Percentiles rank a stretch among this genome's conserved stretches.
phyloP scores from a whole-genome alignment of 2,113 vertebrate species.

The Athene cunicularia region DNA sequence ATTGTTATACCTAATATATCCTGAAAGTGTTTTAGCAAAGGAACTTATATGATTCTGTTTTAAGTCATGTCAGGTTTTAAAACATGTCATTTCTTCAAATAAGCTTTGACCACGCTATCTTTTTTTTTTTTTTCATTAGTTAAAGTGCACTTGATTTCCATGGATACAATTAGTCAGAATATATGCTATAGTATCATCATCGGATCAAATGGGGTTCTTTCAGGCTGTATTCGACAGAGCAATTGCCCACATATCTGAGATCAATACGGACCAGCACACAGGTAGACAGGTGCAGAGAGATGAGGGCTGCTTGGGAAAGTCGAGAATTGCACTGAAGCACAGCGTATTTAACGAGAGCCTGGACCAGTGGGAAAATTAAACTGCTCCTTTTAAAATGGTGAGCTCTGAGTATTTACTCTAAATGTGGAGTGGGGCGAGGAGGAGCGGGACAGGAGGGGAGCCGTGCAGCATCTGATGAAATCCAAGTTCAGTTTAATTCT shows the following conservation, averaged over 20 bases:
- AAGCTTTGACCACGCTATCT: conserved; percentile 69
- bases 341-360: not conserved
- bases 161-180: conserved; percentile 71
- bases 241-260: conserved; percentile 66
- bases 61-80: conserved; percentile 82
- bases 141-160: conserved; percentile 74
- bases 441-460: not conserved
- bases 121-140: conserved; percentile 65
- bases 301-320: conserved; percentile 16
- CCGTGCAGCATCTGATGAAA: not conserved
- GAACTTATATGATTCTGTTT: conserved; percentile 83
- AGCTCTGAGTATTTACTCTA: not conserved
- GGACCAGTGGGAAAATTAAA: conserved; percentile 4
- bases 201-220: conserved; percentile 31
- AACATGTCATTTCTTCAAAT: conserved; percentile 78
- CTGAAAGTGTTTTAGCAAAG: conserved; percentile 82
- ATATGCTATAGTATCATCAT: not conserved
- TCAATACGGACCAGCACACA: conserved; percentile 21
- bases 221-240: conserved; percentile 3
- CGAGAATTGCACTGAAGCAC: not conserved
- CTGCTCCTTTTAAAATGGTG: not conserved
- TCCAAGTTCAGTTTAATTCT: conserved; percentile 24
- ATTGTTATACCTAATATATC: conserved; percentile 85
- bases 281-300: conserved; percentile 2
- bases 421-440: not conserved